Base-by-base conservation (phyloP, 1,140 invertebrate species). In the Paraescarpia echinospica region DNA sequence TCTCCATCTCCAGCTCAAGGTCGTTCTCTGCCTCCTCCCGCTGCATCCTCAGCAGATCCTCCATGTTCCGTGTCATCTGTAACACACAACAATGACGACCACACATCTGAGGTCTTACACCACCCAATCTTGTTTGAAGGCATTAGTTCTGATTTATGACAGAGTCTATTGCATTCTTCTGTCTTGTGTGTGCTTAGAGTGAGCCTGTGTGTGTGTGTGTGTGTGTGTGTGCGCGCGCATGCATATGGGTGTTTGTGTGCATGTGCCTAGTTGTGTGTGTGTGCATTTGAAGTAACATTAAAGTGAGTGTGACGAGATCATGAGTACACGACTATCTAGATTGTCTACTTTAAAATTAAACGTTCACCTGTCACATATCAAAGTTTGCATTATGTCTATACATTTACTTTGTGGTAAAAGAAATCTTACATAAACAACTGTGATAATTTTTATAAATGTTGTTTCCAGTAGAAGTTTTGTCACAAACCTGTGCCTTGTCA, bases 51-150 rank as follows among this genome's bases (percentile, higher is more conserved):
- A 91, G 35, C 91, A 91, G n/a, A 33, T 35, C 8, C 91, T 48
- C 51, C 35, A 91, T 91, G 35, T 48, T 91, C 34, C 33, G 34
- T 48, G 35, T 91, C 91, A 91, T 48, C 91, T 33, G 35, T 33
- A 48, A 48, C 91, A 48, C 12, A 34, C 18, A 33, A 77, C 18
- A 12, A 77, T 18, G 2, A 77, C 22, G 2, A 77, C 4, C 33
- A 91, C 41, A 35, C n/a, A n/a, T n/a, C n/a, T n/a, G n/a, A 27
- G 34, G 48, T 2, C n/a, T 33, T 35, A 33, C 33, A 35, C 12
- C 33, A 34, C 35, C 9, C 14, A 34, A 8, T 91, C 77, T 33
- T 92, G 27, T 90, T 90, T 89, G 35, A 33, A 41, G 34, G 35
- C 89, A 91, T 33, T 35, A 34, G 31, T 35, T 48, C 18, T 33